These are phyloP conservation scores for Penaeus monodon DNA, from an alignment of 2,888 invertebrate species.

Conservation along the genomic window DNA sequence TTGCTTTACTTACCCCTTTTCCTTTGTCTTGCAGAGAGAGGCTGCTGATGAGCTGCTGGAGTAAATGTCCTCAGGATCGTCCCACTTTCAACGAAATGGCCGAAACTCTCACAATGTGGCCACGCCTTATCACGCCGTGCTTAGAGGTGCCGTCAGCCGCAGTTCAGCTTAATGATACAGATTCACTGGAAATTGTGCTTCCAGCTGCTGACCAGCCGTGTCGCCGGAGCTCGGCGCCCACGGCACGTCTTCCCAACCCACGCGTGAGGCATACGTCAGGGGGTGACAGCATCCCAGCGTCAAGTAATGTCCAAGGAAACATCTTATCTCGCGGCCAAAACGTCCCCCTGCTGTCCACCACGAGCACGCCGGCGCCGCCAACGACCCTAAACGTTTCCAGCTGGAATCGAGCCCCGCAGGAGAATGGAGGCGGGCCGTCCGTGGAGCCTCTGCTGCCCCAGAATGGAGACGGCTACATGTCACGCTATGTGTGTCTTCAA, in stretches of 20 bases:
- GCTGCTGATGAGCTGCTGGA: constrained; percentile 86
- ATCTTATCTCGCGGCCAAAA: constrained; percentile 12
- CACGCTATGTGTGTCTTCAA: constrained; percentile 55
- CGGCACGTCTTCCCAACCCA: constrained; percentile 24
- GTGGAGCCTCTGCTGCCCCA: constrained; percentile 58
- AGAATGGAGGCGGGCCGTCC: constrained; percentile 60
- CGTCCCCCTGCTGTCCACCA: constrained; percentile 5
- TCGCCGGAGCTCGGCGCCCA: constrained; percentile 57
- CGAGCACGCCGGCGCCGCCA: constrained; percentile 19
- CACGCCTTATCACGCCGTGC: constrained; percentile 82
- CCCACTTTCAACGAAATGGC: constrained; percentile 85
- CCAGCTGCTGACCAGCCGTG: constrained; percentile 8
- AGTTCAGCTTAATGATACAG: constrained; percentile 58
- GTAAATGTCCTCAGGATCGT: constrained; percentile 78
- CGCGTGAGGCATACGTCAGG: constrained; percentile 27
- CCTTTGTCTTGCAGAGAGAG: constrained; percentile 75
- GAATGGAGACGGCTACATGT: constrained; percentile 55
- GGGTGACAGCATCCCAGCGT: constrained; percentile 9
- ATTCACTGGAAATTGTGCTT: constrained; percentile 44
- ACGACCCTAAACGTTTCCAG: constrained; percentile 10
- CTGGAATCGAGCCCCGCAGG: constrained; percentile 52
- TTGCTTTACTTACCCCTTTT: background rate
- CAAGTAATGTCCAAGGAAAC: background rate
- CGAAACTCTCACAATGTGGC: constrained; percentile 82
- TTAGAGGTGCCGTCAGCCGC: constrained; percentile 81